phyloP scores from a whole-genome alignment of 2,113 vertebrate genomes.

The Cheilinus undulatus region DNA sequence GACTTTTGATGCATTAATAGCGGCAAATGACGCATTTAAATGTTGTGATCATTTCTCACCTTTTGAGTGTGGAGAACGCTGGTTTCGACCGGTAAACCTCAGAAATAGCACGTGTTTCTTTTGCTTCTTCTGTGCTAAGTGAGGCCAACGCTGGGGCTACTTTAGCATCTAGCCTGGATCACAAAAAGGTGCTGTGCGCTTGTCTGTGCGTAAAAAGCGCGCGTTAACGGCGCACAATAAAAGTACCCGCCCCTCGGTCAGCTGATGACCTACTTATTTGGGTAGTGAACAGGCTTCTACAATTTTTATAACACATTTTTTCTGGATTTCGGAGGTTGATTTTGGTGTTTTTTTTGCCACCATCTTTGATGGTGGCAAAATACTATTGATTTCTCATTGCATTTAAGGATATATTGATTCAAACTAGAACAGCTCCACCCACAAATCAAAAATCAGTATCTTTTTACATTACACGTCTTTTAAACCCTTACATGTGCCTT shows the following conservation, averaged over 20 bases:
- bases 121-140: not conserved
- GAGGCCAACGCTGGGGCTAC: constrained; percentile 40
- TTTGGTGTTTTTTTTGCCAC: too few relatives aligned
- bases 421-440: not conserved
- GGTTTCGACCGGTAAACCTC: not conserved
- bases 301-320: too few relatives aligned
- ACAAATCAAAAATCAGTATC: not conserved
- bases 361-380: not conserved
- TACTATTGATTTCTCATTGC: too few relatives aligned
- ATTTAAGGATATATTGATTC: not conserved
- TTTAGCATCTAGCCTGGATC: constrained; percentile 66
- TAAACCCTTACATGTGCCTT: too few relatives aligned
- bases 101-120: not conserved
- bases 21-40: accelerated
- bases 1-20: not conserved
- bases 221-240: constrained; percentile 71
- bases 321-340: too few relatives aligned
- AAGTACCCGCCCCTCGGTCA: constrained; percentile 66
- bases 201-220: constrained; percentile 74
- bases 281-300: not conserved
- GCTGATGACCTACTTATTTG: constrained; percentile 55
- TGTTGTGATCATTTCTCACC: constrained; percentile 17
- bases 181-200: constrained; percentile 55
- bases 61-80: not conserved
- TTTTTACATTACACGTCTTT: not conserved